Evolutionary conservation across 2,888 invertebrate species (phyloP).

Genomic region (Lydus trimaculatus): DNA sequence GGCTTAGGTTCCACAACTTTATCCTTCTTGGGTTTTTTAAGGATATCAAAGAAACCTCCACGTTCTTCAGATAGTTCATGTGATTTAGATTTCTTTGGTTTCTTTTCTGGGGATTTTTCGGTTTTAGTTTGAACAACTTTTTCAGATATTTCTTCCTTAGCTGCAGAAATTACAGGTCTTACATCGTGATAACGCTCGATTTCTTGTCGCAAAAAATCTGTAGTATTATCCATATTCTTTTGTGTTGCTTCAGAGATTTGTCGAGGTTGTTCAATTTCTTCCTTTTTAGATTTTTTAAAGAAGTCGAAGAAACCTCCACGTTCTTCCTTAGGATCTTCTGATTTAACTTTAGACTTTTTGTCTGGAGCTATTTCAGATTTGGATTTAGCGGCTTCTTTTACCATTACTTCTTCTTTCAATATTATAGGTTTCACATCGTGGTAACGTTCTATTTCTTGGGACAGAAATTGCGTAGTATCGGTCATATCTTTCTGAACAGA

Average conservation of each 20-base stretch:
- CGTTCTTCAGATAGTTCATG: constrained; percentile 22
- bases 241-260: constrained; percentile 18
- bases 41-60: constrained; percentile 23
- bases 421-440: constrained; percentile 32
- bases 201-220: constrained; percentile 48
- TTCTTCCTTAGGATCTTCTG: background rate
- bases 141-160: background rate
- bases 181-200: constrained; percentile 50
- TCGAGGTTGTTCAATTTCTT: constrained; percentile 20
- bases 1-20: constrained; percentile 1
- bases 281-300: constrained; percentile 26
- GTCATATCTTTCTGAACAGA: constrained; percentile 27
- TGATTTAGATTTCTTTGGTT: constrained; percentile 12
- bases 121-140: constrained; percentile 19
- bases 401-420: constrained; percentile 25
- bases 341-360: background rate
- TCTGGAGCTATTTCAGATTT: constrained; percentile 24
- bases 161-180: constrained; percentile 1
- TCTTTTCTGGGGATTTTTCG: constrained; percentile 16
- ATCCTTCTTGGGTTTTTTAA: constrained; percentile 27
- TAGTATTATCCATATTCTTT: constrained; percentile 45
- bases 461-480: constrained; percentile 34
- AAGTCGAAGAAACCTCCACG: constrained; percentile 11
- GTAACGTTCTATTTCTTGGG: constrained; percentile 37
- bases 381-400: constrained; percentile 10